Conservation (phyloP, 64 coral and sea anemone species). For the Exaiptasia diaphana region DNA sequence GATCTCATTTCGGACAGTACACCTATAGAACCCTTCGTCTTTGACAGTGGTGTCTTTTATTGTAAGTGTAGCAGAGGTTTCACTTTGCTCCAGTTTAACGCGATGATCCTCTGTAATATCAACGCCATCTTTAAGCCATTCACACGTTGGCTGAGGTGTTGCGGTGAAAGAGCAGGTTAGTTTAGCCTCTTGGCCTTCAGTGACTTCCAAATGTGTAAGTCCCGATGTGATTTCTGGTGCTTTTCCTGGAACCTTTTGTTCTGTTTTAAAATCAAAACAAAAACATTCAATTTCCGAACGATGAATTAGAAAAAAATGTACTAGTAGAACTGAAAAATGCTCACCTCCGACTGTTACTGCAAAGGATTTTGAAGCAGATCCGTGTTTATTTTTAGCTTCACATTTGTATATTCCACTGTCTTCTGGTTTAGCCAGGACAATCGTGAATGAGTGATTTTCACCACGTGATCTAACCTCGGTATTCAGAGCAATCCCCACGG, state of each 20-base stretch:
- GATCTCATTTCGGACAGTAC: constrained; percentile 40
- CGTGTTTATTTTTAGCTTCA: constrained; percentile 54
- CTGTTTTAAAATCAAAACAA: background rate
- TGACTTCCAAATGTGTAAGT: constrained; percentile 43
- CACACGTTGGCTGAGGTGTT: constrained; percentile 18
- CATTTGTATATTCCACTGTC: constrained; percentile 85
- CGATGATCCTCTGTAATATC: constrained; percentile 32
- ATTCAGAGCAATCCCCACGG: background rate
- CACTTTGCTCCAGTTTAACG: constrained; percentile 8
- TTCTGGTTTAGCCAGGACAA: constrained; percentile 31
- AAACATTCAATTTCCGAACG: background rate
- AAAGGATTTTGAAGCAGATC: constrained; percentile 3
- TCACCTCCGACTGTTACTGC: constrained; percentile 27
- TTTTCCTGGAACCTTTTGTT: constrained; percentile 20
- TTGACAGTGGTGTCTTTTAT: background rate
- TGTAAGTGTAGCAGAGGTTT: background rate
- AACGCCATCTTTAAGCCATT: constrained; percentile 58
- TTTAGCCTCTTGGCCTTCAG: constrained; percentile 47
- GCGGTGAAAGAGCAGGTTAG: constrained; percentile 42
- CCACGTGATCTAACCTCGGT: constrained; percentile 1
- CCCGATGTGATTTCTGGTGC: constrained; percentile 24
- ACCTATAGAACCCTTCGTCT: constrained; percentile 24
- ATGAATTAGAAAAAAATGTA: background rate
- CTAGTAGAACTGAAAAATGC: background rate
- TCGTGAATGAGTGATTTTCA: background rate